Evolutionary conservation across 2,888 invertebrate species (phyloP).

Genomic region (Tholera decimalis): DNA sequence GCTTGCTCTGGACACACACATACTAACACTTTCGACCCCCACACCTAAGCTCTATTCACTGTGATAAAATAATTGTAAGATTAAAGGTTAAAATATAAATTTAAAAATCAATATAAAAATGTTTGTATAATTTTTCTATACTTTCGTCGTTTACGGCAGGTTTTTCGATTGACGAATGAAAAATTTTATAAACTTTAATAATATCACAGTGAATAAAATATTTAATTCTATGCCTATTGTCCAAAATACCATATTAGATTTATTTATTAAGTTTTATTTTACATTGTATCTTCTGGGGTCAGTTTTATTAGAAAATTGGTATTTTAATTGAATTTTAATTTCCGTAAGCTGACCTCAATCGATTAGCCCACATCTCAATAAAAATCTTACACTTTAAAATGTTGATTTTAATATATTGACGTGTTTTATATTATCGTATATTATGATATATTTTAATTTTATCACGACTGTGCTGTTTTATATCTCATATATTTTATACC

Average conservation of each 20-base stretch:
- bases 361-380: slow-evolving; percentile 58
- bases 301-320: slow-evolving; percentile 31
- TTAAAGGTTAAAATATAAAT: slow-evolving; percentile 64
- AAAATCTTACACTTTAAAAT: slow-evolving; percentile 65
- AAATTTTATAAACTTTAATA: slow-evolving; percentile 56
- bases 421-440: slow-evolving; percentile 75
- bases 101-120: slow-evolving; percentile 55
- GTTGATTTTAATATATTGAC: slow-evolving; percentile 66
- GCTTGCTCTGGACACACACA: slow-evolving; percentile 45
- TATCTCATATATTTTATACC: slow-evolving; percentile 91
- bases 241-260: slow-evolving; percentile 51
- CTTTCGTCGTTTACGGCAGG: slow-evolving; percentile 45
- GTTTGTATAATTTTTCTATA: slow-evolving; percentile 62
- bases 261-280: slow-evolving; percentile 44
- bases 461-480: slow-evolving; percentile 90
- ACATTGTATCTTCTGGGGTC: slow-evolving; percentile 54
- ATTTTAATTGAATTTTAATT: slow-evolving; percentile 30
- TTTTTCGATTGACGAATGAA: slow-evolving; percentile 57
- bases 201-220: slow-evolving; percentile 82
- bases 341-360: slow-evolving; percentile 49
- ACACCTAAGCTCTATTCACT: slow-evolving; percentile 81
- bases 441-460: slow-evolving; percentile 87
- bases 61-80: slow-evolving; percentile 78
- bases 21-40: slow-evolving; percentile 54
- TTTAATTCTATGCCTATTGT: slow-evolving; percentile 59